Evolutionary conservation across 2,797 vertebrate species (phyloP).

Genomic region (Micromesistius poutassou): DNA sequence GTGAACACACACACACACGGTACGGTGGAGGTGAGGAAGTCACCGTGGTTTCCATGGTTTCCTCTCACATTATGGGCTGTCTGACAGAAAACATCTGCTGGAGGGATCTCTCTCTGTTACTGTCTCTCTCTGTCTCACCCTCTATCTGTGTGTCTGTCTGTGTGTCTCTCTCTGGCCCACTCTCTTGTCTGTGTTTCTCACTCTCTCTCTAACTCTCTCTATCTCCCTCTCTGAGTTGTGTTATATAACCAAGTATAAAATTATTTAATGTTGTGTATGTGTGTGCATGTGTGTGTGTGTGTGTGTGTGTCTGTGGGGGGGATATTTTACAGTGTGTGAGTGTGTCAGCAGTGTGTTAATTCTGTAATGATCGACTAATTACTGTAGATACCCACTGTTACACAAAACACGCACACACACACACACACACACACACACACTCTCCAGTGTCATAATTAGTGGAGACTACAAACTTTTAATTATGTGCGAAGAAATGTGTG

Average conservation of each 20-base stretch:
- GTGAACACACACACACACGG: no score
- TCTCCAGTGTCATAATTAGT: neutral
- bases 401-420: neutral
- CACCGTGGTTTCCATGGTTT: no score
- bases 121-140: constrained; percentile 8
- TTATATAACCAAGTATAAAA: neutral
- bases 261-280: neutral
- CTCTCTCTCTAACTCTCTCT: neutral
- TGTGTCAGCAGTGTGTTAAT: neutral
- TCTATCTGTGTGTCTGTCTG: neutral
- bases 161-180: no score
- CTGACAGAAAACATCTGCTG: neutral
- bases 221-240: neutral
- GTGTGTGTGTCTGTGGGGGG: no score
- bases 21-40: no score
- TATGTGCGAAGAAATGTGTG: neutral
- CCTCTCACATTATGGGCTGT: no score
- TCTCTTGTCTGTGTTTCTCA: no score
- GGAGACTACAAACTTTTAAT: neutral
- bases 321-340: neutral
- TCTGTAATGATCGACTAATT: constrained; percentile 1
- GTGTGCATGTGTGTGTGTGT: no score
- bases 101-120: no score
- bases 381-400: neutral
- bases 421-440: neutral